Evolutionary conservation across 2,113 vertebrate genomes (phyloP), one percentile per base, ranked within the genome.

Genomic region (Lycaon pictus): DNA sequence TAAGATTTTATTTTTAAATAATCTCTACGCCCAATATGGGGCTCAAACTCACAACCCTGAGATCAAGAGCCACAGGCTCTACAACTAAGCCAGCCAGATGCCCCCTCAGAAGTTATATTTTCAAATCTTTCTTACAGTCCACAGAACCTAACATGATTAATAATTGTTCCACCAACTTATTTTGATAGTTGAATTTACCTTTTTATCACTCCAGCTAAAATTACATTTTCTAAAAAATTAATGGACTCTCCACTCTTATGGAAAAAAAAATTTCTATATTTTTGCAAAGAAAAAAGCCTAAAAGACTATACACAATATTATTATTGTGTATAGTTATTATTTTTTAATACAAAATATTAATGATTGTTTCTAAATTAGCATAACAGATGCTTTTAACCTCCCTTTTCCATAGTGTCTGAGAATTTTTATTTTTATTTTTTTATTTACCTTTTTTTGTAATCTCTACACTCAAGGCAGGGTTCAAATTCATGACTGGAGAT

Each of bases 191-290:
- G 16, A 95, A 87, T 71, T 87, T 87, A 92, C 15, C 19, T 86
- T 86, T 86, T 37, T 63, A n/a, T 81, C 71, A 69, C 37, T 20
- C 11, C 9, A 53, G 23, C 53, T 86, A 25, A 71, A 95, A 80
- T 60, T 86, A 56, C 11, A 91, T 86, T 69, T 95, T 51, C 60
- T 69, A 51, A 82, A 94, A 90, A 81, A 58, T 81, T 56, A 90
- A 77, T 35, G 27, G 29, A 83, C 7, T 55, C 35, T 20, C n/a
- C 9, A 77, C 11, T 67, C 60, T 69, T 60, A n/a, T 48, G 6
- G 22, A 19, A 0, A 23, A 53, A 67, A 51, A 77, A 35, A 79
- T 55, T 16, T 90, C 35, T 51, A 43, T 51, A 72, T 80, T 72
- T 87, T 87, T 56, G 1, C 27, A 87, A 87, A 81, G 62, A 69